Evolutionary conservation across 2,797 vertebrate species (phyloP).

Genomic region (Pogonophryne albipinna): DNA sequence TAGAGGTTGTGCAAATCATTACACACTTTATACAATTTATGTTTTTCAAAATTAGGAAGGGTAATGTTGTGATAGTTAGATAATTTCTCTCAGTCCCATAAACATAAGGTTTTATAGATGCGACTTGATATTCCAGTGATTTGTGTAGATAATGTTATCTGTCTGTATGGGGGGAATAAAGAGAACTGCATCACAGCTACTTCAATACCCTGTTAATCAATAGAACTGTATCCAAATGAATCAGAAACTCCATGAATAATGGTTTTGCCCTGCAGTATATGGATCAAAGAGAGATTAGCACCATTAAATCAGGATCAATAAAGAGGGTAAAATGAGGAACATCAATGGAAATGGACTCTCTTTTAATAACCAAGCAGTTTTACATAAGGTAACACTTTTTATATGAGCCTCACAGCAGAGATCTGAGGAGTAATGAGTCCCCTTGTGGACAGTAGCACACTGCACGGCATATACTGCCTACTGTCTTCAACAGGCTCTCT

Average conservation of each 20-base stretch:
- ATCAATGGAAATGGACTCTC: constrained; percentile 5
- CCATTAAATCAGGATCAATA: constrained; percentile 18
- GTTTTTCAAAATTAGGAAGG: neutral
- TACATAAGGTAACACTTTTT: constrained; percentile 24
- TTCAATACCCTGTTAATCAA: neutral
- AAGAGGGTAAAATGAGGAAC: constrained; percentile 17
- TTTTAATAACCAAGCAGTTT: constrained; percentile 33
- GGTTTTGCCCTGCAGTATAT: neutral
- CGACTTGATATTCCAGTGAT: neutral
- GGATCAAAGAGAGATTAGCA: constrained; percentile 16
- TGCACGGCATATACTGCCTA: neutral
- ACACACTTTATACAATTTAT: neutral
- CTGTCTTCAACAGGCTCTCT: constrained; percentile 12
- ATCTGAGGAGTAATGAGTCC: constrained; percentile 54
- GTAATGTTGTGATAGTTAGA: neutral
- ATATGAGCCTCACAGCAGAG: constrained; percentile 17
- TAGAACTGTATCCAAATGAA: constrained; percentile 7
- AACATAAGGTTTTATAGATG: neutral
- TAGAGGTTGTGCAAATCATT: neutral
- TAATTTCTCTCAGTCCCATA: neutral
- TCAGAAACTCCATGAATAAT: neutral
- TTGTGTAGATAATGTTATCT: neutral
- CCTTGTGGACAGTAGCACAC: constrained; percentile 43
- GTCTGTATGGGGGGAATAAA: neutral
- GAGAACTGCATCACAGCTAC: neutral